phyloP scores from a whole-genome alignment of 2,888 invertebrate species.

The Sipha maydis region DNA sequence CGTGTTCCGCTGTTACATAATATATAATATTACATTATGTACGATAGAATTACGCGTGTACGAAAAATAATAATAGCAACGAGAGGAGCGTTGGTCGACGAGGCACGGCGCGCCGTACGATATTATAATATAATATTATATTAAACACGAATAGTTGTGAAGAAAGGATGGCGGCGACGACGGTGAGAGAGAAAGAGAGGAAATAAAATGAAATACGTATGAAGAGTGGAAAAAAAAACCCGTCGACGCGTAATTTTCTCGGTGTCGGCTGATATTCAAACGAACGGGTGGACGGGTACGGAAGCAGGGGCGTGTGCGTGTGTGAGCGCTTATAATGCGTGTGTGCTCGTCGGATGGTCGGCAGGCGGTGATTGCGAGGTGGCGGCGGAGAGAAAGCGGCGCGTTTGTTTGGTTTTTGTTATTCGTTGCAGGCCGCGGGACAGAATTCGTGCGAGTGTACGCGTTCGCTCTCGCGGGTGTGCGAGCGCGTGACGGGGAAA shows the following conservation, averaged over 20 bases:
- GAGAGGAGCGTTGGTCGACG: not conserved
- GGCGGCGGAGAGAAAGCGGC: constrained; percentile 27
- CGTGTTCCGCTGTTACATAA: not conserved
- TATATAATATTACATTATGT: not conserved
- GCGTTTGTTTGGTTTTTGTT: constrained; percentile 55
- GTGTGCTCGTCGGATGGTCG: not conserved
- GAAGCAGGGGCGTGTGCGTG: not conserved
- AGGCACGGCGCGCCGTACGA: constrained; percentile 2
- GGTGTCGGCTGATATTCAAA: constrained; percentile 56
- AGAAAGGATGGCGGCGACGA: constrained; percentile 16
- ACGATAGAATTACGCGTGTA: not conserved
- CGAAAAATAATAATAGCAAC: not conserved
- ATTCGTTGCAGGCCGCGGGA: constrained; percentile 53
- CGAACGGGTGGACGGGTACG: constrained; percentile 1
- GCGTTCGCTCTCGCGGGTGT: not conserved
- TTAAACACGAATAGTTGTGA: not conserved
- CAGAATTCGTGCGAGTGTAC: not conserved
- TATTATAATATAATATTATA: constrained; percentile 14
- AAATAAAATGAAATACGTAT: constrained; percentile 15
- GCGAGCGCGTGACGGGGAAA: not conserved
- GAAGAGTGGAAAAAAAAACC: constrained; percentile 5
- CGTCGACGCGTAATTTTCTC: constrained; percentile 59
- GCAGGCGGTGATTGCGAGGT: not conserved
- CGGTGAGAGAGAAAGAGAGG: too few species aligned
- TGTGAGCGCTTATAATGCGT: not conserved